phyloP scores from a whole-genome alignment of 2,113 vertebrate genomes.

The Taurulus bubalis region DNA sequence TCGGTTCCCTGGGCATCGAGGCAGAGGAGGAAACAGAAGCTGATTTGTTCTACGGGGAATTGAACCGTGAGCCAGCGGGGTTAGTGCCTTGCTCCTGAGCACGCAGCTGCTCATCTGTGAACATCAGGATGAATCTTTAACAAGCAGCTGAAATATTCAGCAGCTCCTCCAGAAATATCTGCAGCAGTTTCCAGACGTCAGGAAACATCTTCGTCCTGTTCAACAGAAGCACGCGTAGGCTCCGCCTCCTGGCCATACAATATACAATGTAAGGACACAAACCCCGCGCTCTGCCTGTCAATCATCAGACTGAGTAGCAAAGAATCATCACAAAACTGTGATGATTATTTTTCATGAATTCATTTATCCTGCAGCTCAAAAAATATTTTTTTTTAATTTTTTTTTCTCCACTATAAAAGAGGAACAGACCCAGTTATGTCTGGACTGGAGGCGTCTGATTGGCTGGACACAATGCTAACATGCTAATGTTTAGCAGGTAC shows the following conservation, averaged over 20 bases:
- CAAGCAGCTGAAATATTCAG: constrained; percentile 56
- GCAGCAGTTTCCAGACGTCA: constrained; percentile 17
- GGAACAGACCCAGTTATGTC: too few species aligned
- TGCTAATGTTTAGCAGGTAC: too few species aligned
- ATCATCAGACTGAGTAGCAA: not conserved
- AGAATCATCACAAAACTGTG: too few species aligned
- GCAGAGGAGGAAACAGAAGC: not conserved
- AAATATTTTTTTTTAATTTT: too few species aligned
- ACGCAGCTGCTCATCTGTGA: not conserved
- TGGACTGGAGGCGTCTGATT: too few species aligned
- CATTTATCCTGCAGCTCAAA: too few species aligned
- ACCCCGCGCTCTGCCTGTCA: not conserved
- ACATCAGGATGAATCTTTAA: constrained; percentile 47
- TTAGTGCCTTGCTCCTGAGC: constrained; percentile 35
- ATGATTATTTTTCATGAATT: too few species aligned
- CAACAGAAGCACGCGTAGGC: not conserved
- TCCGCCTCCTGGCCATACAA: not conserved
- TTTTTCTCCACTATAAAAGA: too few species aligned
- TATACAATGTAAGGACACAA: not conserved
- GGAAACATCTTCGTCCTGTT: not conserved
- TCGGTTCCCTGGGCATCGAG: too few species aligned
- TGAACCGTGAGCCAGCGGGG: not conserved
- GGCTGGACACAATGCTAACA: too few species aligned
- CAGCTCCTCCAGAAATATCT: constrained; percentile 45
- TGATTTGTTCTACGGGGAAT: not conserved